A percentile compares a stretch with the other conserved stretches of the same genome.
phyloP scores from a whole-genome alignment of 2,797 vertebrate genomes.

The Picus viridis region DNA sequence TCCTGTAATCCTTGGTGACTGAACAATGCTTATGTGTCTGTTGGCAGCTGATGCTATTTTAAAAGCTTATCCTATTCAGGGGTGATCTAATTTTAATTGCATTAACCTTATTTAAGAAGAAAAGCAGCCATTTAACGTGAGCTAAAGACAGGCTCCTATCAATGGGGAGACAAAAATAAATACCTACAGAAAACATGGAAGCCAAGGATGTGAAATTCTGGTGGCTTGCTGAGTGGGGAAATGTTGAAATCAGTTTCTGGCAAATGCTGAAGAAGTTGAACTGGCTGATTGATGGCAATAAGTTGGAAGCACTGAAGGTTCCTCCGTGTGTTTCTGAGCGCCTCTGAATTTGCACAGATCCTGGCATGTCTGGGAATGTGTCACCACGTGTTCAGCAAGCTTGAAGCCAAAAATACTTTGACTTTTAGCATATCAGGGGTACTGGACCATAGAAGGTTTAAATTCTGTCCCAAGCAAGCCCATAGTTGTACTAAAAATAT shows the following conservation, averaged over 20 bases:
- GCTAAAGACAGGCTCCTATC: background rate
- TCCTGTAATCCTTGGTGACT: conserved; percentile 48
- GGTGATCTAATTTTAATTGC: conserved; percentile 70
- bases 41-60: conserved; percentile 57
- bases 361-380: conserved; percentile 16
- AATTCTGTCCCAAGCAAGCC: conserved; percentile 27
- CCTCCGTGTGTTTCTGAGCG: background rate
- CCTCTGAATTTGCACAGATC: conserved; percentile 13
- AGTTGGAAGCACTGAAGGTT: background rate
- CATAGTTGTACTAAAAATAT: conserved; percentile 51
- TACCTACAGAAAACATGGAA: conserved; percentile 21
- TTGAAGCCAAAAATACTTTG: conserved; percentile 49
- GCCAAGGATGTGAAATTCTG: background rate
- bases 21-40: conserved; percentile 21
- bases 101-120: conserved; percentile 64
- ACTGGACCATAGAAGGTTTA: conserved; percentile 61
- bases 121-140: conserved; percentile 23
- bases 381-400: conserved; percentile 6
- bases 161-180: conserved; percentile 41
- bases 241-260: background rate
- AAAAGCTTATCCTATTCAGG: conserved; percentile 58
- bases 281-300: background rate
- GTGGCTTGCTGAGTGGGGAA: background rate
- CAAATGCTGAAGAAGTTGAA: background rate
- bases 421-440: conserved; percentile 39